These are phyloP conservation scores for Mylabris phalerata DNA, from an alignment of 1,140 invertebrate species.

Conservation along the genomic window DNA sequence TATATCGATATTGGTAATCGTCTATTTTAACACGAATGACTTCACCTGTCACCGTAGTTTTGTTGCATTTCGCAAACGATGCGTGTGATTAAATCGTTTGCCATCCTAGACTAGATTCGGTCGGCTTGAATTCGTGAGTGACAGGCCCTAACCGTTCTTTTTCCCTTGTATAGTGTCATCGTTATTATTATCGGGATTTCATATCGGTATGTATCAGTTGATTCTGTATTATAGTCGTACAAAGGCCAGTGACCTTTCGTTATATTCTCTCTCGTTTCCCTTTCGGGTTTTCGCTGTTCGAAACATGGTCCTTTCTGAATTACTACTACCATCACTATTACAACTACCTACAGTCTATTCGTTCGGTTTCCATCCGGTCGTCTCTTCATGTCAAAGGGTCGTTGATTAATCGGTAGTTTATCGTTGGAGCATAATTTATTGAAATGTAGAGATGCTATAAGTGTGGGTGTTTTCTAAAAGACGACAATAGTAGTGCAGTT, in stretches of 20 bases:
- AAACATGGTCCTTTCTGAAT: no score
- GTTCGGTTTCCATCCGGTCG: no score
- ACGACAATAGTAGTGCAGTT: no score
- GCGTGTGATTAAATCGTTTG: constrained; percentile 22
- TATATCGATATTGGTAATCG: background rate
- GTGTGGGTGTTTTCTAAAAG: no score
- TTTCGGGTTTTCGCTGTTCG: background rate
- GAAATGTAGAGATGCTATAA: background rate
- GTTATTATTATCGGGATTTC: no score
- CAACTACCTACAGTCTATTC: no score
- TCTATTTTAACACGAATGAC: background rate
- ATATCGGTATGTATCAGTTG: background rate
- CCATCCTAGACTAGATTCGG: constrained; percentile 9
- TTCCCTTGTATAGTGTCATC: background rate
- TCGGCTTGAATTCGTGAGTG: constrained; percentile 18
- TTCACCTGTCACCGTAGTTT: constrained; percentile 13
- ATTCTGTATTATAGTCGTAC: constrained; percentile 7
- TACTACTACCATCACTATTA: no score
- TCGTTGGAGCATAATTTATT: constrained; percentile 13
- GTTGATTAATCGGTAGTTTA: constrained; percentile 13
- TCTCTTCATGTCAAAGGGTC: constrained; percentile 6
- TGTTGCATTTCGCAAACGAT: constrained; percentile 7
- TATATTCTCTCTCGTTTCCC: constrained; percentile 2
- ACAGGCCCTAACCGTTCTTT: constrained; percentile 6
- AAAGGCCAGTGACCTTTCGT: constrained; percentile 9